These are phyloP conservation scores for Oligia latruncula DNA, from an alignment of 2,888 invertebrate species.

Conservation along the genomic window DNA sequence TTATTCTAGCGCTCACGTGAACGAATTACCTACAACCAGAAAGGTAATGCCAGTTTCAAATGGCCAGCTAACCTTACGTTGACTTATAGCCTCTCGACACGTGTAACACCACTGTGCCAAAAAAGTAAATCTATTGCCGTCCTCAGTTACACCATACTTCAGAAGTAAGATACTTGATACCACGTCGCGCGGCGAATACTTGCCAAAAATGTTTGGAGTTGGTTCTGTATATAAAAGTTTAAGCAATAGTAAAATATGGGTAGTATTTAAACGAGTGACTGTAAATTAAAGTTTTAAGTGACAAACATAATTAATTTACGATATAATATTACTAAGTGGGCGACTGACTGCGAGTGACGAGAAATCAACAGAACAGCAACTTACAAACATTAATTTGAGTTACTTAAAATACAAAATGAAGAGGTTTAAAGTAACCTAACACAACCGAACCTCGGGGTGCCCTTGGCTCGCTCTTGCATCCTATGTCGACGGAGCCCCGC, in stretches of 20 bases:
- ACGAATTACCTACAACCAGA: not conserved
- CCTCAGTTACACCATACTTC: constrained; percentile 30
- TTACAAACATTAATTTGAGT: too few species aligned
- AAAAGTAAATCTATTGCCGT: constrained; percentile 41
- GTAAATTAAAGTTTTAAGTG: too few species aligned
- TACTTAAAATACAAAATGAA: too few species aligned
- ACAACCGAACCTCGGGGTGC: too few species aligned
- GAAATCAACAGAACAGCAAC: too few species aligned
- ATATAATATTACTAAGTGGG: too few species aligned
- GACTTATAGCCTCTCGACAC: constrained; percentile 18
- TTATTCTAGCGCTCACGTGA: constrained; percentile 2
- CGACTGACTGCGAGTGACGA: too few species aligned
- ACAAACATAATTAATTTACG: too few species aligned
- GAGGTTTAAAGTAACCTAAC: too few species aligned
- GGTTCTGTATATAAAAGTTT: constrained; percentile 42
- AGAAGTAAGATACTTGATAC: constrained; percentile 44
- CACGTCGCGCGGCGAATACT: constrained; percentile 2
- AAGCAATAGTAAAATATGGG: not conserved
- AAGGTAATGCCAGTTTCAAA: constrained; percentile 21
- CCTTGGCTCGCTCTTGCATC: too few species aligned
- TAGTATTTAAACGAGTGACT: too few species aligned
- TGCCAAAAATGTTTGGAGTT: constrained; percentile 22
- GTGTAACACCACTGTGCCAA: constrained; percentile 5
- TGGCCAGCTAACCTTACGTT: constrained; percentile 24
- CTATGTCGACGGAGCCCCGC: too few species aligned